phyloP scores from a whole-genome alignment of 2,113 vertebrate species.

The Laterallus jamaicensis region DNA sequence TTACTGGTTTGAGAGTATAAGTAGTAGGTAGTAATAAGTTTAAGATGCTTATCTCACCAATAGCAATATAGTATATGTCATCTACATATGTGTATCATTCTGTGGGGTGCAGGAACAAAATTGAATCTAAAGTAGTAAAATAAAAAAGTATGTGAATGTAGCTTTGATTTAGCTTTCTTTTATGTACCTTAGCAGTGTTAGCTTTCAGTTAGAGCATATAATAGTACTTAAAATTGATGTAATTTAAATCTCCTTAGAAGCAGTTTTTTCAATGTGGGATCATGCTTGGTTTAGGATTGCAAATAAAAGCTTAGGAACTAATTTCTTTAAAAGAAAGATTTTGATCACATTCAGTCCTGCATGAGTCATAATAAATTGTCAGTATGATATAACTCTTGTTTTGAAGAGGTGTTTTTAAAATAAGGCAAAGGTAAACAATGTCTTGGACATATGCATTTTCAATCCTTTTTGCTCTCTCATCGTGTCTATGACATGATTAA shows the following conservation, averaged over 20 bases:
- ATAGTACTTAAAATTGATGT: background rate
- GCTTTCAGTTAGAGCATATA: background rate
- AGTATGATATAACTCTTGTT: slow-evolving; percentile 18
- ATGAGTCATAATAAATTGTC: slow-evolving; percentile 31
- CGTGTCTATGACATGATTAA: background rate
- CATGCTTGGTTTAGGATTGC: background rate
- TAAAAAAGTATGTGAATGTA: background rate
- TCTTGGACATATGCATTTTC: background rate
- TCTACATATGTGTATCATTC: background rate
- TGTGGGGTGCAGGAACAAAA: background rate
- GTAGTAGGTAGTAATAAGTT: background rate
- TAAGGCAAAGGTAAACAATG: background rate
- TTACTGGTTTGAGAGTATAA: background rate
- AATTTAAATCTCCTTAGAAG: background rate
- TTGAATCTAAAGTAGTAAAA: background rate
- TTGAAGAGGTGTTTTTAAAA: background rate
- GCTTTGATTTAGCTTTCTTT: background rate
- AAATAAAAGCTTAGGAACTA: background rate
- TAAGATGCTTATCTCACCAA: background rate
- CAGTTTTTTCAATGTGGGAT: background rate
- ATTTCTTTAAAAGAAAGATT: slow-evolving; percentile 17
- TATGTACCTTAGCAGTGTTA: background rate
- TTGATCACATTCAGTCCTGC: background rate
- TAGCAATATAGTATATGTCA: background rate
- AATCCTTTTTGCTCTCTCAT: background rate